phyloP scores from a whole-genome alignment of 2,888 invertebrate species.

The Tenodera sinensis region DNA sequence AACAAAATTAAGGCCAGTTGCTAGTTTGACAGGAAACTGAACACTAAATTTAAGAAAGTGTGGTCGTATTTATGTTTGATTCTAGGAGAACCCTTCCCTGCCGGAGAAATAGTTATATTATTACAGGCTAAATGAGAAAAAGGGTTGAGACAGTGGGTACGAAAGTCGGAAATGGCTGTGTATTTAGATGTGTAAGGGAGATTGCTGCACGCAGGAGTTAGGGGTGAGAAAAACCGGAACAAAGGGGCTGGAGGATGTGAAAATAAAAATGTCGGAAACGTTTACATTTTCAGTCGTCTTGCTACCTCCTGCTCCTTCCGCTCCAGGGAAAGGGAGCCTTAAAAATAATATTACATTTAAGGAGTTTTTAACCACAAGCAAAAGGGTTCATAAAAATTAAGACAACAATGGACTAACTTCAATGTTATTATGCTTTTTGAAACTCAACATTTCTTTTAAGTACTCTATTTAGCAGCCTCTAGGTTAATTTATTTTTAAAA shows the following conservation, averaged over 20 bases:
- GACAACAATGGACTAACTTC: background rate
- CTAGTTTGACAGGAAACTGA: too few relatives aligned
- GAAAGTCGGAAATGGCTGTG: background rate
- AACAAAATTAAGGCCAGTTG: too few relatives aligned
- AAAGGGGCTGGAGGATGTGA: background rate
- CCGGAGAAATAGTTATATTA: background rate
- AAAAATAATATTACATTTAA: background rate
- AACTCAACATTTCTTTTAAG: background rate
- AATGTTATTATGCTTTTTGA: background rate
- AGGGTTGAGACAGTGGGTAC: background rate
- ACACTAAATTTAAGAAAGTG: background rate
- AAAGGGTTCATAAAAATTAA: background rate
- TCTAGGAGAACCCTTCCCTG: background rate
- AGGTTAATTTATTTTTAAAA: too few relatives aligned
- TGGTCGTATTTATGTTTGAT: background rate
- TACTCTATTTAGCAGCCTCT: too few relatives aligned
- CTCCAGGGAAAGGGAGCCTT: background rate
- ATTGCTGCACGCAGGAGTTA: background rate
- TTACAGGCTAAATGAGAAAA: background rate
- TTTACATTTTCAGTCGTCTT: background rate
- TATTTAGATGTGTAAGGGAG: background rate
- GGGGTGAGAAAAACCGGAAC: conserved; percentile 1
- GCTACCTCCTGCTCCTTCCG: background rate
- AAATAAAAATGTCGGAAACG: background rate
- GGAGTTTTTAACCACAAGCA: background rate